Conservation (phyloP, 2,797 vertebrate genomes). For the Leuciscus waleckii region DNA sequence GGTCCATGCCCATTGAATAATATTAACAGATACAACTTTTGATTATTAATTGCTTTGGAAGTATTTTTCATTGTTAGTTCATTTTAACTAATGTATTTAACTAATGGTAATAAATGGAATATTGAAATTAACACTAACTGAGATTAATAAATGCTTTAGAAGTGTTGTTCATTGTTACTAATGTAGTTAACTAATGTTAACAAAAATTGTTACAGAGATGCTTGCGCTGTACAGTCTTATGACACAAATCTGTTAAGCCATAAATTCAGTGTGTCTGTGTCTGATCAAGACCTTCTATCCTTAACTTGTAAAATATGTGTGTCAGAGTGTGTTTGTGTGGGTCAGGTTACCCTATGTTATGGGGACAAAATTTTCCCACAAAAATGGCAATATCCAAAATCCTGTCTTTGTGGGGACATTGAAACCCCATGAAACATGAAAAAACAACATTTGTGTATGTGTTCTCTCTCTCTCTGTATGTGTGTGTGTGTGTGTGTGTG, state of each 20-base stretch:
- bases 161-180: neutral
- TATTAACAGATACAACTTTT: neutral
- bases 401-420: too few relatives aligned
- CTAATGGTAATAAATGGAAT: neutral
- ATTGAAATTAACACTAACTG: neutral
- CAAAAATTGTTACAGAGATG: neutral
- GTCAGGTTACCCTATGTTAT: neutral
- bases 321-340: neutral
- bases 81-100: neutral
- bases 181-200: neutral
- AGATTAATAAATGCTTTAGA: neutral
- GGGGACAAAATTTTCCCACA: too few relatives aligned
- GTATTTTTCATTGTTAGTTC: neutral
- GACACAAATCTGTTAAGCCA: constrained; percentile 9
- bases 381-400: too few relatives aligned
- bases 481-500: neutral
- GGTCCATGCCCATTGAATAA: too few relatives aligned
- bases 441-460: neutral
- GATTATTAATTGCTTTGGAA: neutral
- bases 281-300: neutral
- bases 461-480: neutral
- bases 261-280: constrained; percentile 19
- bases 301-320: constrained; percentile 13
- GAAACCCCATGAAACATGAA: neutral
- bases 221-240: neutral